These are phyloP conservation scores for Mustela erminea DNA, from an alignment of 2,797 vertebrate species.

Conservation along the genomic window DNA sequence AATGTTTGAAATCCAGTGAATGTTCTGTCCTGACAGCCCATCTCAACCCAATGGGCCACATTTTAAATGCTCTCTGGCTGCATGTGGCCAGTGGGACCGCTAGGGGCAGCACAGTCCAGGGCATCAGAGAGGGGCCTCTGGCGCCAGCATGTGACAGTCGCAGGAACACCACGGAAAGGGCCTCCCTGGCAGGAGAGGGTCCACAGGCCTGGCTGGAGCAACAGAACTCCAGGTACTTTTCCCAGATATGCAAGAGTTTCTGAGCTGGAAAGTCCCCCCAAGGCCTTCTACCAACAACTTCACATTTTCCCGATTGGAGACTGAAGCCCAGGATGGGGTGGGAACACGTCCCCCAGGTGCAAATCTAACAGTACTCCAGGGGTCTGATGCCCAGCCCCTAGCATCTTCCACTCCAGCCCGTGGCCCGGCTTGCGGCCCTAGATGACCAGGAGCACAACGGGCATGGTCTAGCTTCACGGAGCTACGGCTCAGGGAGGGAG, in stretches of 20 bases:
- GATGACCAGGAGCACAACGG: too few species aligned
- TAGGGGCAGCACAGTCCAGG: fast-evolving
- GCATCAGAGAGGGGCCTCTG: constrained; percentile 5
- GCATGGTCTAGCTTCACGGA: background rate
- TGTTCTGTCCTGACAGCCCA: background rate
- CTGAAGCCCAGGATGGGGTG: background rate
- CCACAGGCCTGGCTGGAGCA: background rate
- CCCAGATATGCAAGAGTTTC: background rate
- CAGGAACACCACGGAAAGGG: background rate
- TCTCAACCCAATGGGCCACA: background rate
- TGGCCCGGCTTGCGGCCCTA: background rate
- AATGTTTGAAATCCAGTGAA: background rate
- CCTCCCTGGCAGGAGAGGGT: fast-evolving
- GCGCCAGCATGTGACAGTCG: background rate
- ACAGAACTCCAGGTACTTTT: background rate
- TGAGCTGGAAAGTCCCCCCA: background rate
- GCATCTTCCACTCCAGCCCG: background rate
- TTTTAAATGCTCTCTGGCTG: fast-evolving
- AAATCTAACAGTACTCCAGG: background rate
- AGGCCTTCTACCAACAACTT: background rate
- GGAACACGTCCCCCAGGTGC: background rate
- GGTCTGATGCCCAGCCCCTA: background rate
- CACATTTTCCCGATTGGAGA: background rate
- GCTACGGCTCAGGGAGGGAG: background rate
- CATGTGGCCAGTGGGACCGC: fast-evolving